Evolutionary conservation across 2,888 invertebrate genomes (phyloP).

Genomic region (Drosophila differens): DNA sequence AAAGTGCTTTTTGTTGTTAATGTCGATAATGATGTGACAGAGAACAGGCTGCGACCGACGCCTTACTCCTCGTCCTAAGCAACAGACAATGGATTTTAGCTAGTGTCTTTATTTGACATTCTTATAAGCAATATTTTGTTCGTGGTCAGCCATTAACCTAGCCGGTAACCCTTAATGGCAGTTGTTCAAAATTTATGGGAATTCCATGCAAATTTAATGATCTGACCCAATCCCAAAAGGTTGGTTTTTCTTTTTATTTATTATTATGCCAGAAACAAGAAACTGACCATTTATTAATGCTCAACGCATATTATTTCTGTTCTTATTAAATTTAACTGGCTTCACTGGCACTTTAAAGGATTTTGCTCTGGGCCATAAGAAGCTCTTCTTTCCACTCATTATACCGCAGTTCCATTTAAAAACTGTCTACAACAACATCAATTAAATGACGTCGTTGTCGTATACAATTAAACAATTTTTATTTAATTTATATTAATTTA

Average conservation of each 20-base stretch:
- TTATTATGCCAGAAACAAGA: slow-evolving; percentile 34
- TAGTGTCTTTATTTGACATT: slow-evolving; percentile 58
- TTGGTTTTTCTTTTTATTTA: slow-evolving; percentile 11
- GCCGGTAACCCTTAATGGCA: slow-evolving; percentile 24
- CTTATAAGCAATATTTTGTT: slow-evolving; percentile 43
- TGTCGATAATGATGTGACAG: slow-evolving; percentile 74
- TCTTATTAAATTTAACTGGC: slow-evolving; percentile 39
- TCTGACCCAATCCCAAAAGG: background rate
- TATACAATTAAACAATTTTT: slow-evolving; percentile 52
- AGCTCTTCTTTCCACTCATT: slow-evolving; percentile 1
- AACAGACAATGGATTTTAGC: slow-evolving; percentile 14
- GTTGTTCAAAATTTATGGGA: slow-evolving; percentile 58
- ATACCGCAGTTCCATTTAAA: slow-evolving; percentile 16
- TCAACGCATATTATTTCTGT: slow-evolving; percentile 37
- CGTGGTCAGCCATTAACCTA: slow-evolving; percentile 46
- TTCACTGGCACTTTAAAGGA: slow-evolving; percentile 17
- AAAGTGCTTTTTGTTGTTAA: slow-evolving; percentile 76
- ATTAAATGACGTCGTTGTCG: slow-evolving; percentile 53
- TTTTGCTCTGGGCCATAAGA: background rate
- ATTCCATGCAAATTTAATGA: slow-evolving; percentile 58
- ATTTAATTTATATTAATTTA: slow-evolving; percentile 70
- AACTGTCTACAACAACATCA: slow-evolving; percentile 37
- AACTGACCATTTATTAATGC: slow-evolving; percentile 60
- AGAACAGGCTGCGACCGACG: slow-evolving; percentile 4
- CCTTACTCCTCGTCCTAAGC: slow-evolving; percentile 12